Conservation (phyloP, 2,888 invertebrate species). For the Rhopalosiphum nymphaeae region DNA sequence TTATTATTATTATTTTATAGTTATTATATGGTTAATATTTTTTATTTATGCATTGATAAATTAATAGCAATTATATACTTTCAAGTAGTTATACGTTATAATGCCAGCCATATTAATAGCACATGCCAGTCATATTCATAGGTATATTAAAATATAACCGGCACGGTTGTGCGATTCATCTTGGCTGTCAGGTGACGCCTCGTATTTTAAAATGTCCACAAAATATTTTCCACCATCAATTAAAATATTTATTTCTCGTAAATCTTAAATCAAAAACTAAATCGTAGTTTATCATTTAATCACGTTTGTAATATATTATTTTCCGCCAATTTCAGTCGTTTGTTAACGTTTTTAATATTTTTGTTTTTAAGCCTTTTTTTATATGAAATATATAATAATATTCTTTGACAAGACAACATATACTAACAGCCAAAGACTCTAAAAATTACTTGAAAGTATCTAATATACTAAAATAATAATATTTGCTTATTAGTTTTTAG, state of each 20-base stretch:
- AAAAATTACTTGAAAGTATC: too few species aligned
- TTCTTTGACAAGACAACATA: background rate
- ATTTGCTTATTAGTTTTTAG: background rate
- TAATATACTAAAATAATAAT: background rate
- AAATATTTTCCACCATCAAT: background rate
- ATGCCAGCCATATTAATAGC: background rate
- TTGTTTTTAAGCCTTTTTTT: background rate
- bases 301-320: background rate
- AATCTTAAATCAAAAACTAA: background rate
- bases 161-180: background rate
- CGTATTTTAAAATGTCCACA: background rate
- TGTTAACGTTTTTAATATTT: background rate
- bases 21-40: background rate
- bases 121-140: background rate
- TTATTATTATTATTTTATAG: background rate
- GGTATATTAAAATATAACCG: background rate
- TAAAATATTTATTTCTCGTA: background rate
- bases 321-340: background rate
- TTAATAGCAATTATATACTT: background rate
- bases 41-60: background rate
- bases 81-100: background rate
- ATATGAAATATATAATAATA: background rate
- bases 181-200: background rate
- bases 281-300: background rate
- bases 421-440: background rate